Evolutionary conservation across 1,140 invertebrate genomes (phyloP), one percentile per base, ranked within the genome.

Genomic region (Plectrocnemia conspersa): DNA sequence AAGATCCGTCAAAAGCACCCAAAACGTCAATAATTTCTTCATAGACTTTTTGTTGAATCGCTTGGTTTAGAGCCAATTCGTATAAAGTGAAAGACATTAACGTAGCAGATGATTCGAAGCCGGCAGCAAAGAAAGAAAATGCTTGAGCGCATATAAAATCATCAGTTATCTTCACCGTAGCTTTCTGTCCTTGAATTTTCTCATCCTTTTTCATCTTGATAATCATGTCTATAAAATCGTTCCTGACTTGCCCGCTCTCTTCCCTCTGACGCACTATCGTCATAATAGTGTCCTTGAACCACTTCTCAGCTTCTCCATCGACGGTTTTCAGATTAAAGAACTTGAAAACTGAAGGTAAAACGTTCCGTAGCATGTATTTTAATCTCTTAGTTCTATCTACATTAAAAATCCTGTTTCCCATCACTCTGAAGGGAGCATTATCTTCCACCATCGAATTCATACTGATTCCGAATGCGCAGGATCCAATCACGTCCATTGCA

Each of bases 401-500:
- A 47, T 42, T 3, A 69, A 11, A 67, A 56, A 16, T 64, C 63
- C 9, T 62, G 56, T 1, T 13, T 9, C 68, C 68, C 59, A 68
- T 65, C 6, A 23, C 46, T 4, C 69, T 68, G 50, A 80, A 79
- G 61, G 71, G 66, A 3, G 70, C 65, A 23, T 78, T 58, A 0
- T 70, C 65, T 59, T 78, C 63, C 23, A 63, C 42, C 18, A 76
- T 64, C 5, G 72, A 68, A 33, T 75, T 70, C 48, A 73, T 70
- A 2, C 76, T 64, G 11, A 80, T 64, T 0, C 82, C 82, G 59
- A 80, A 85, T 4, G 76, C 78, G 29, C 76, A 78, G 3, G 66
- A 71, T 1, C 73, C 77, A 21, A 85, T 82, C 1, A 82, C 68
- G 57, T 86, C 83, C 18, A 81, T 81, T 0, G 77, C 76, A 49